Percentiles rank a stretch among this genome's conserved stretches.
Conservation (phyloP, 2,113 vertebrate species). For the Echinops telfairi region DNA sequence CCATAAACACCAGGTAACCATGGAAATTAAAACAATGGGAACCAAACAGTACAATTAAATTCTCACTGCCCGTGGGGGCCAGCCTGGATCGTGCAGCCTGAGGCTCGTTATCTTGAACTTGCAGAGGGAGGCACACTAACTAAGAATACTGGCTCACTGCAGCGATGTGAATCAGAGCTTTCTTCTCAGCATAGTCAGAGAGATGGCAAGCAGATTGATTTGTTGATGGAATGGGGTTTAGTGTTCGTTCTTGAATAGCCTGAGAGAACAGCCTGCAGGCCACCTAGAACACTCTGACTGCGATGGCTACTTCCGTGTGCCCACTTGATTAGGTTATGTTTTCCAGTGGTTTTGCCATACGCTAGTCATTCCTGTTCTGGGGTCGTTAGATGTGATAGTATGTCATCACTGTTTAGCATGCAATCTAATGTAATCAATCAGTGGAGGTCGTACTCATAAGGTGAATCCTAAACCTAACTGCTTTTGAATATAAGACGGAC, state of each 20-base stretch:
- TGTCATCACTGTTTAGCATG: background rate
- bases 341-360: background rate
- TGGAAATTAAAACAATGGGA: conserved; percentile 63
- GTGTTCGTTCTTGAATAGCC: background rate
- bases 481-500: background rate
- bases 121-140: background rate
- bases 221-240: background rate
- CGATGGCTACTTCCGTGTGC: background rate
- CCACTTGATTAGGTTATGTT: background rate
- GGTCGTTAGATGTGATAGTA: too few relatives aligned
- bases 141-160: background rate
- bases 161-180: background rate
- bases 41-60: conserved; percentile 33
- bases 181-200: background rate
- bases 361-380: background rate
- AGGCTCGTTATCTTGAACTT: background rate
- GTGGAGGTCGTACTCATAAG: background rate
- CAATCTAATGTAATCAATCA: background rate
- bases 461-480: background rate
- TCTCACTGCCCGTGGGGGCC: background rate
- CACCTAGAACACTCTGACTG: background rate
- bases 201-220: background rate
- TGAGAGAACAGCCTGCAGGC: background rate
- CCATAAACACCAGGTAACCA: conserved; percentile 67
- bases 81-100: background rate